These are phyloP conservation scores for Tribolium castaneum DNA, from an alignment of 1,140 invertebrate species.

Conservation along the genomic window DNA sequence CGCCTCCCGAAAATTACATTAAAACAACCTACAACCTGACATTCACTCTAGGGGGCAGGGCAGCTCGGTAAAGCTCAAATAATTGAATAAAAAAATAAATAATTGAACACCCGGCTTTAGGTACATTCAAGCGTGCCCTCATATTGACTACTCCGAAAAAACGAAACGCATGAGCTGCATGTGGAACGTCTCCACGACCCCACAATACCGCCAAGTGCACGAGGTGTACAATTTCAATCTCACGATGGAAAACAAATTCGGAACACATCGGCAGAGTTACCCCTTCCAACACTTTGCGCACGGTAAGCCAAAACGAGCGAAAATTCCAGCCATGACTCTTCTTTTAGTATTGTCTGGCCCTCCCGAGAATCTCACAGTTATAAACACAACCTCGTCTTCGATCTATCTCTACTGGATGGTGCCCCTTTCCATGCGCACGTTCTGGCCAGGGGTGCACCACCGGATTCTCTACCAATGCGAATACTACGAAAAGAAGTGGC, in stretches of 20 bases:
- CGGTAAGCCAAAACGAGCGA: slow-evolving; percentile 59
- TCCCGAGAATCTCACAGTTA: slow-evolving; percentile 68
- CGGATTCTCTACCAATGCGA: slow-evolving; percentile 73
- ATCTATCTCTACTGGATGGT: slow-evolving; percentile 71
- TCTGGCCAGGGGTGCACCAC: slow-evolving; percentile 70
- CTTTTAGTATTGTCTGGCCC: slow-evolving; percentile 70
- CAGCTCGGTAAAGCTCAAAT: slow-evolving; percentile 55
- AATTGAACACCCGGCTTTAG: not conserved
- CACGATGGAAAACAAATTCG: slow-evolving; percentile 69
- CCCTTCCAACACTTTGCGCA: slow-evolving; percentile 72
- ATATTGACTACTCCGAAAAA: slow-evolving; percentile 50
- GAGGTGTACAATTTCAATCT: slow-evolving; percentile 69
- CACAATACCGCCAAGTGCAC: slow-evolving; percentile 72
- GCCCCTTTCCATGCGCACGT: slow-evolving; percentile 68
- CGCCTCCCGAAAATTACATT: slow-evolving; percentile 64
- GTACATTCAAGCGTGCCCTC: slow-evolving; percentile 59
- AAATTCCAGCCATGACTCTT: not conserved
- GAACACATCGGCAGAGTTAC: slow-evolving; percentile 63
- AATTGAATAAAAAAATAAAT: not conserved
- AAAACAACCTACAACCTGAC: slow-evolving; percentile 69
- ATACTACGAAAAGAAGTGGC: slow-evolving; percentile 68
- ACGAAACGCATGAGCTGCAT: slow-evolving; percentile 62
- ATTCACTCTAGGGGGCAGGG: slow-evolving; percentile 65
- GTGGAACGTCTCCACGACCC: slow-evolving; percentile 69
- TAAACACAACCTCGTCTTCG: slow-evolving; percentile 69